Conservation (phyloP, 2,113 vertebrate species). For the Podarcis cretensis region DNA sequence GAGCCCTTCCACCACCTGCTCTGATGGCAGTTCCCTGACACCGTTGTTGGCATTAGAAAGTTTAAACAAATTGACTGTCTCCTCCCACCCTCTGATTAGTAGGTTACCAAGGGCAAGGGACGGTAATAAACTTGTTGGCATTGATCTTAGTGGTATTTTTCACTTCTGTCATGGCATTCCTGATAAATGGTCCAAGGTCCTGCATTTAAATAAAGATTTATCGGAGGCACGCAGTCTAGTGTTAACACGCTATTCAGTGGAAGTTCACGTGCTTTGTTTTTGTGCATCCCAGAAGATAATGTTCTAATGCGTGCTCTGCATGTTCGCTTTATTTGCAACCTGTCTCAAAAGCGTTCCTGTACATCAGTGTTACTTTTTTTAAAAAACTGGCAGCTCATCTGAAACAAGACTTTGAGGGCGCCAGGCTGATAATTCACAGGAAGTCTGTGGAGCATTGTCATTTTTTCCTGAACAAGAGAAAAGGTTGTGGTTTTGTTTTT, state of each 20-base stretch:
- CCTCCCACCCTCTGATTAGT: neutral
- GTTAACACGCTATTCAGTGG: rapidly evolving
- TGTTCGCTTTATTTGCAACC: neutral
- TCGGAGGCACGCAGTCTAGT: rapidly evolving
- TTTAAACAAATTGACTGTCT: neutral
- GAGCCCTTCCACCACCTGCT: no score
- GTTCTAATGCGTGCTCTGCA: neutral
- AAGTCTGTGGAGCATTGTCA: neutral
- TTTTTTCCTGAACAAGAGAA: slow-evolving; percentile 3
- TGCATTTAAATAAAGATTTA: rapidly evolving
- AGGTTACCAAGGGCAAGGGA: neutral
- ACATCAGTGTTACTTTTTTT: slow-evolving; percentile 9
- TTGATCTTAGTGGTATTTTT: slow-evolving; percentile 33
- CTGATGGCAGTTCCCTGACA: no score
- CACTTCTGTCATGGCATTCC: neutral
- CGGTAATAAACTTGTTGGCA: slow-evolving; percentile 19
- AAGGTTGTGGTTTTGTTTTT: neutral
- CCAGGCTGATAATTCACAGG: neutral
- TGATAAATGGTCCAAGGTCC: rapidly evolving
- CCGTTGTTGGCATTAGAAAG: neutral
- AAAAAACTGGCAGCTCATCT: neutral
- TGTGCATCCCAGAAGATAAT: rapidly evolving
- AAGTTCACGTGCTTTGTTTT: neutral
- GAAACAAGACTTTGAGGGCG: rapidly evolving
- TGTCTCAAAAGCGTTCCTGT: neutral